Conservation (phyloP, 2,113 vertebrate species). For the Bubo blakistoni region DNA sequence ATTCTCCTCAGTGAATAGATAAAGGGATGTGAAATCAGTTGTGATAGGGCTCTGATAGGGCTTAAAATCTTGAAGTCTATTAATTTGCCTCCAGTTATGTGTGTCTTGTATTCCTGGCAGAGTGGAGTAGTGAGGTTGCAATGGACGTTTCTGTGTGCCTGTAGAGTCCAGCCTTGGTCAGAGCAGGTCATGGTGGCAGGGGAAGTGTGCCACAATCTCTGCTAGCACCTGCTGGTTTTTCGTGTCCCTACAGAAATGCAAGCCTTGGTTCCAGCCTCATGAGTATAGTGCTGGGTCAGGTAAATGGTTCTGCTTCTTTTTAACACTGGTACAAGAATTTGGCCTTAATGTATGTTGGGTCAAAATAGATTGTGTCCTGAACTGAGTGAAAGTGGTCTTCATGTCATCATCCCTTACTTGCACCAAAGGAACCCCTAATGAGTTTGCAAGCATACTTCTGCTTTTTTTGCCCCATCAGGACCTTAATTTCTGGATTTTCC, state of each 20-base stretch:
- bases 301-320: neutral
- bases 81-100: neutral
- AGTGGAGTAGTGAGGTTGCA: neutral
- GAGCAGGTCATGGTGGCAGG: neutral
- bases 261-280: neutral
- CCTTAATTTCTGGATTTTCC: neutral
- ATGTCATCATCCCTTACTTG: neutral
- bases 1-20: neutral
- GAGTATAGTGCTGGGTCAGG: neutral
- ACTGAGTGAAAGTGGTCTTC: neutral
- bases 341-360: neutral
- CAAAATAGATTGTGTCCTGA: neutral
- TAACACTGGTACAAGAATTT: neutral
- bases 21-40: neutral
- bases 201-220: neutral
- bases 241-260: neutral
- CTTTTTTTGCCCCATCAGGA: neutral
- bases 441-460: neutral
- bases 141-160: neutral
- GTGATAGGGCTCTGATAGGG: neutral
- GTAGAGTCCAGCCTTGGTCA: neutral
- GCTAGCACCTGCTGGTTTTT: neutral
- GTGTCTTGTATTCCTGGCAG: neutral
- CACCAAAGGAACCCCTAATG: neutral
- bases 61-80: neutral